Conservation (phyloP, 2,888 invertebrate species). For the Drosophila nigritarsus region DNA sequence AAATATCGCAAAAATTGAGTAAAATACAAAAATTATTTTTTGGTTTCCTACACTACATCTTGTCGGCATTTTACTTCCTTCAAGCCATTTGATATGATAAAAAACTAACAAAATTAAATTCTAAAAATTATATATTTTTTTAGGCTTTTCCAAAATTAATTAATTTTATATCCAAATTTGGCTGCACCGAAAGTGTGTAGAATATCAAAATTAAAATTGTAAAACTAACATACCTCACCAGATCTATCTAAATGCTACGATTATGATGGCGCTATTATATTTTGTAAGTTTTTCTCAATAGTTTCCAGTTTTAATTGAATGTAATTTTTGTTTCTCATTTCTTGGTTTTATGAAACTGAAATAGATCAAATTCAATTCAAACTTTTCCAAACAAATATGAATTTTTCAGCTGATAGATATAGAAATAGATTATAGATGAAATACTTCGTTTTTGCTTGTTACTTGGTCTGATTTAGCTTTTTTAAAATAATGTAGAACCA, state of each 20-base stretch:
- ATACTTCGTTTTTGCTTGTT: neutral
- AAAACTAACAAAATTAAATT: neutral
- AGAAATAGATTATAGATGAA: neutral
- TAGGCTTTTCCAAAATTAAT: too few species aligned
- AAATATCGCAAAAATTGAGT: conserved; percentile 44
- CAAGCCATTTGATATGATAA: neutral
- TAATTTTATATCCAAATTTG: neutral
- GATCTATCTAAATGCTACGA: neutral
- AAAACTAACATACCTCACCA: neutral
- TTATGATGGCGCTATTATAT: neutral
- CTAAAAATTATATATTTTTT: neutral
- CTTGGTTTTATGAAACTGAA: neutral
- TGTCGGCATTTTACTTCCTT: neutral
- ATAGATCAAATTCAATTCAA: neutral
- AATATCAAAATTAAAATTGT: neutral
- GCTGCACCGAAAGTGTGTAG: neutral
- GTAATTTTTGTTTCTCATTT: neutral
- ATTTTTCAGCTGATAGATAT: neutral
- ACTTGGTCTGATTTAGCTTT: neutral
- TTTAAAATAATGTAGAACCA: conserved; percentile 17
- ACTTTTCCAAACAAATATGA: neutral
- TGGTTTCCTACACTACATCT: conserved; percentile 23
- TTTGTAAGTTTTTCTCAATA: neutral
- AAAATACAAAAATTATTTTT: conserved; percentile 56
- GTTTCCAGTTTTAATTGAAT: neutral